Conservation (phyloP, 2,797 vertebrate genomes). For the Saxicola maurus region DNA sequence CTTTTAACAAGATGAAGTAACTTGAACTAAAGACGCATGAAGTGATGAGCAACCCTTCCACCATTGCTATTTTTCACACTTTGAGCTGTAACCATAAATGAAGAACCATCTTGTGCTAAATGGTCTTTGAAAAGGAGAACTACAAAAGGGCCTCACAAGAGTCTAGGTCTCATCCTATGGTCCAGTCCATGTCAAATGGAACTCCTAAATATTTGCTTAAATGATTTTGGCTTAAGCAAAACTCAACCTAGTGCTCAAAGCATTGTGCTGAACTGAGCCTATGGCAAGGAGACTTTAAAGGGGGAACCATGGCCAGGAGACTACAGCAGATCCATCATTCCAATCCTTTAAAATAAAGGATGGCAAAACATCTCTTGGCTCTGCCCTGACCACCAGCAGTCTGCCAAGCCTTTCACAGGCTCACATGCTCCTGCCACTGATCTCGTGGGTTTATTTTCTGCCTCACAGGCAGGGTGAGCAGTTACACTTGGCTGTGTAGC, state of each 20-base stretch:
- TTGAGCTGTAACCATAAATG: background rate
- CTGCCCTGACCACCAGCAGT: background rate
- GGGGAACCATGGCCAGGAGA: background rate
- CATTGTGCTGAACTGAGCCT: background rate
- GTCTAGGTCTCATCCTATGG: background rate
- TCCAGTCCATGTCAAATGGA: background rate
- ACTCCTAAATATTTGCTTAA: background rate
- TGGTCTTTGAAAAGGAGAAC: background rate
- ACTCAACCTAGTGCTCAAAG: background rate
- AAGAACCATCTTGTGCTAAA: background rate
- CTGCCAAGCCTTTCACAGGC: background rate
- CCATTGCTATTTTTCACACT: background rate
- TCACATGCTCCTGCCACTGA: background rate
- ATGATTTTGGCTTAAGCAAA: background rate
- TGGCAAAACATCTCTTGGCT: background rate
- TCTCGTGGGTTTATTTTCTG: background rate
- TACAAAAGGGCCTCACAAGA: background rate
- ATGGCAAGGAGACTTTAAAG: fast-evolving
- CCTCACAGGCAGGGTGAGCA: background rate
- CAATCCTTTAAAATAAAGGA: background rate
- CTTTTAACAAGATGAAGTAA: background rate
- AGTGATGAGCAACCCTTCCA: background rate
- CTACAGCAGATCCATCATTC: background rate
- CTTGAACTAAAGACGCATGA: background rate
- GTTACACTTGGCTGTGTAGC: background rate